phyloP scores from a whole-genome alignment of 2,888 invertebrate species.

The Phyllotreta striolata region DNA sequence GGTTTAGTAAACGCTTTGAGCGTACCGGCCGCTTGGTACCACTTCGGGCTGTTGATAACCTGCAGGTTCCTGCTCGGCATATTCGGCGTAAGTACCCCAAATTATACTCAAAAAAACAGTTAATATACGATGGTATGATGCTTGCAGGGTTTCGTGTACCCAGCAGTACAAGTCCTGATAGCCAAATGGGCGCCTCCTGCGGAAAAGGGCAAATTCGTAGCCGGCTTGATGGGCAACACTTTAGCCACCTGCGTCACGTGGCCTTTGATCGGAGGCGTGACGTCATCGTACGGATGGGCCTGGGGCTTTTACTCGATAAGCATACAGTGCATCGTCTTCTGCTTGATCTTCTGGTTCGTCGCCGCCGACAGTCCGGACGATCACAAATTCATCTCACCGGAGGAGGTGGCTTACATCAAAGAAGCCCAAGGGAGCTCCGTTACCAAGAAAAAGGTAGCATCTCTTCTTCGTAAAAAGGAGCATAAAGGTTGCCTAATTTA shows the following conservation, averaged over 20 bases:
- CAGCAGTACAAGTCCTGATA: slow-evolving; percentile 70
- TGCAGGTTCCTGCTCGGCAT: slow-evolving; percentile 67
- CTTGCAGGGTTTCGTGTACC: slow-evolving; percentile 70
- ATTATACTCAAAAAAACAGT: too few relatives aligned
- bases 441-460: slow-evolving; percentile 46
- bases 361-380: slow-evolving; percentile 71
- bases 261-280: slow-evolving; percentile 71
- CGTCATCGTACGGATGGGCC: slow-evolving; percentile 71
- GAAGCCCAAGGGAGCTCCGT: slow-evolving; percentile 46
- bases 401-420: slow-evolving; percentile 70
- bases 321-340: slow-evolving; percentile 65
- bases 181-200: slow-evolving; percentile 78
- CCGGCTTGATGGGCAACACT: slow-evolving; percentile 76
- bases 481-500: too few relatives aligned
- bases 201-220: slow-evolving; percentile 78
- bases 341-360: slow-evolving; percentile 68
- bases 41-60: slow-evolving; percentile 65
- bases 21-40: slow-evolving; percentile 65
- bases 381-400: slow-evolving; percentile 69
- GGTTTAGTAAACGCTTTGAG: slow-evolving; percentile 58
- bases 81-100: slow-evolving; percentile 64
- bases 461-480: too few relatives aligned
- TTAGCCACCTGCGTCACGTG: slow-evolving; percentile 76
- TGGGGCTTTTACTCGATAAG: slow-evolving; percentile 74
- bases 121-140: slow-evolving; percentile 6